Conservation (phyloP, 2,113 vertebrate genomes). For the Acanthisitta chloris region DNA sequence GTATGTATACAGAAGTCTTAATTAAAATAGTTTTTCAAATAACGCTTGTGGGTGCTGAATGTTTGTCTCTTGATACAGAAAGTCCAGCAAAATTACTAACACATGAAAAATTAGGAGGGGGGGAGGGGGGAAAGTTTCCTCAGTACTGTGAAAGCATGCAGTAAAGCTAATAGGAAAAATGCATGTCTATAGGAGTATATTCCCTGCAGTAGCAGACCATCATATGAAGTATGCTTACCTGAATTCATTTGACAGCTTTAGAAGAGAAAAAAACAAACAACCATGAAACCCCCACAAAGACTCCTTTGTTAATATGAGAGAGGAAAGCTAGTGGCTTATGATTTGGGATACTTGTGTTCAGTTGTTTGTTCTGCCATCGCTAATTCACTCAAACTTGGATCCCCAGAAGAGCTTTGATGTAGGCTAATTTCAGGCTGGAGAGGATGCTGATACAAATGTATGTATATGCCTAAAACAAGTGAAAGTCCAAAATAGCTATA, state of each 20-base stretch:
- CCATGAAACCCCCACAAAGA: fast-evolving
- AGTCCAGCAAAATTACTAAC: background rate
- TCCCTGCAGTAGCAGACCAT: background rate
- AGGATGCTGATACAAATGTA: background rate
- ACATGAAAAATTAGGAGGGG: background rate
- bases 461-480: background rate
- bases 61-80: background rate
- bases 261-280: background rate
- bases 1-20: background rate
- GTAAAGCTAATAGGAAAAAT: background rate
- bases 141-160: background rate
- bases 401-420: background rate
- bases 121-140: fast-evolving
- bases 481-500: background rate
- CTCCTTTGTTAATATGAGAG: background rate
- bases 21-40: background rate
- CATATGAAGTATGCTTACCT: background rate
- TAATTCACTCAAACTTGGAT: background rate
- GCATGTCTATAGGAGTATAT: fast-evolving
- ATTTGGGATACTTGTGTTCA: background rate
- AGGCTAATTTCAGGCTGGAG: background rate
- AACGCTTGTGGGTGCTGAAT: background rate
- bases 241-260: background rate
- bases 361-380: background rate
- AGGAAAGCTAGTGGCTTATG: background rate